phyloP scores from a whole-genome alignment of 2,113 vertebrate genomes.

The Galeopterus variegatus region DNA sequence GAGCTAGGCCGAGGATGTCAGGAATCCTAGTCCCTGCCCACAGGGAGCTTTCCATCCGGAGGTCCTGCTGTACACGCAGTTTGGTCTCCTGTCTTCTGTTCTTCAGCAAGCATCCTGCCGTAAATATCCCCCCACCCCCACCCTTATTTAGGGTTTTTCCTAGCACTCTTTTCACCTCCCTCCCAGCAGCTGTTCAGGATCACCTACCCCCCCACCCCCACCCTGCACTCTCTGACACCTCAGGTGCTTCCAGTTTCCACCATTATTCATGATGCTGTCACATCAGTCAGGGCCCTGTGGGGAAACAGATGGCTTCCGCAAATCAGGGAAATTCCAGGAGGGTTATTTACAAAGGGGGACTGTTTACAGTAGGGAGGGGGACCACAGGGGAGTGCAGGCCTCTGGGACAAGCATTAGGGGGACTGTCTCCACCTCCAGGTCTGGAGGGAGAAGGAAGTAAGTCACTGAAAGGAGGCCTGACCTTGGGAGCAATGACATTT shows the following conservation, averaged over 20 bases:
- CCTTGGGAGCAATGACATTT: background rate
- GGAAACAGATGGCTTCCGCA: constrained; percentile 78
- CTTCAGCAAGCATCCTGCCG: background rate
- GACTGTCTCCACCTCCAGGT: background rate
- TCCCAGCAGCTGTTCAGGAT: background rate
- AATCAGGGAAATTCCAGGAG: constrained; percentile 72
- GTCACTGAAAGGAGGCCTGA: background rate
- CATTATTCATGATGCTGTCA: background rate
- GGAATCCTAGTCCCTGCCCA: background rate
- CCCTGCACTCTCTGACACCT: background rate
- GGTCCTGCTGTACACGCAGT: accelerated
- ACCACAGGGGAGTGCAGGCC: background rate
- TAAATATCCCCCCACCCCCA: accelerated
- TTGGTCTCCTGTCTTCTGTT: background rate
- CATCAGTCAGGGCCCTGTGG: background rate
- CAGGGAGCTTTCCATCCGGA: too few relatives aligned
- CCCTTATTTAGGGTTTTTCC: background rate
- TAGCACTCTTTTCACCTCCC: background rate
- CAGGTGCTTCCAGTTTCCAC: constrained; percentile 60
- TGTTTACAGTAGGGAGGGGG: background rate
- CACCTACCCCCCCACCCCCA: background rate
- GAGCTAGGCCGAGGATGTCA: background rate
- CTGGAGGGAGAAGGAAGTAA: background rate
- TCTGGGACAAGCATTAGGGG: background rate
- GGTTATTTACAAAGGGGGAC: background rate